Evolutionary conservation across 2,888 invertebrate genomes (phyloP).

Genomic region (Dolomedes plantarius): DNA sequence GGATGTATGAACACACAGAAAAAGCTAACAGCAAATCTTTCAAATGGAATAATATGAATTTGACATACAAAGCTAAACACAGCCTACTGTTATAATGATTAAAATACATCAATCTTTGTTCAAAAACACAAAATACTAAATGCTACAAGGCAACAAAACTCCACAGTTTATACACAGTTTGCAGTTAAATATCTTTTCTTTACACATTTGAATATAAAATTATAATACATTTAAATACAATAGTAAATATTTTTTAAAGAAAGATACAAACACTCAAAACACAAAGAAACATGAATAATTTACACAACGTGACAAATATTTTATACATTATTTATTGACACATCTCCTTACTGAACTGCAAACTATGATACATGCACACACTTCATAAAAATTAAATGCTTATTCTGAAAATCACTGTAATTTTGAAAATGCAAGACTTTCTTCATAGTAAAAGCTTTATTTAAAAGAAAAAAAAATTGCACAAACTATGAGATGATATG

Average conservation of each 20-base stretch:
- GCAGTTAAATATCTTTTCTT: constrained; percentile 1
- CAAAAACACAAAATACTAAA: background rate
- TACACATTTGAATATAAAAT: background rate
- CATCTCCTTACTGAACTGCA: background rate
- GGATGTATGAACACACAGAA: too few species aligned
- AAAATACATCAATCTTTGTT: background rate
- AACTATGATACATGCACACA: background rate
- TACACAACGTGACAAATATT: background rate
- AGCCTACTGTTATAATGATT: constrained; percentile 1
- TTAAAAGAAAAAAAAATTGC: too few species aligned
- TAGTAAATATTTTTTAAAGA: background rate
- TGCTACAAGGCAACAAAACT: constrained; percentile 2
- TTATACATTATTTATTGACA: background rate
- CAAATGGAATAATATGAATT: too few species aligned
- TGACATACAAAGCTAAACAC: too few species aligned
- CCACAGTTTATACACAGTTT: background rate
- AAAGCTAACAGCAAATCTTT: too few species aligned
- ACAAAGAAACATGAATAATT: background rate
- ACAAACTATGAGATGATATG: too few species aligned
- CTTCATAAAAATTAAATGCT: background rate
- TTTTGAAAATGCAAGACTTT: background rate
- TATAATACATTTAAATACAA: constrained; percentile 16
- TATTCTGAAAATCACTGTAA: background rate
- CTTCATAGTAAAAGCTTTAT: too few species aligned
- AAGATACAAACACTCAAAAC: constrained; percentile 7